Evolutionary conservation across 2,113 vertebrate species (phyloP), one percentile per base, ranked within the genome.

Genomic region (Girardinichthys multiradiatus): DNA sequence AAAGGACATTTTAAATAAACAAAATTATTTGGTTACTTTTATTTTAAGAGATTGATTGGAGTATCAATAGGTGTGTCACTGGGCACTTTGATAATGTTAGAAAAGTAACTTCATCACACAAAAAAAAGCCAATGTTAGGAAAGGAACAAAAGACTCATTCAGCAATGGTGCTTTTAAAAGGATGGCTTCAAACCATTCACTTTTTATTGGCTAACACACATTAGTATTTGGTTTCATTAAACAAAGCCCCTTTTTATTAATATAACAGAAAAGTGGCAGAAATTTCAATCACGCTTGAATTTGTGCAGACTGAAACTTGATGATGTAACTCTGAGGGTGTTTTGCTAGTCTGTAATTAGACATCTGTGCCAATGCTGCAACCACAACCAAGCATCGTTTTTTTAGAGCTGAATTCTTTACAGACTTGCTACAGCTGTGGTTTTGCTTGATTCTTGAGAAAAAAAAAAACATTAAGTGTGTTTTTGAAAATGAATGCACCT

Each of bases 101-200:
- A 42, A 31, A 68, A 9, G 58, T 12, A 63, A 45, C 27, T 57
- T 57, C 31, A 68, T 67, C 64, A 37, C 64, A 37, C 57, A 58
- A 15, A 65, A 37, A 14, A 65, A 65, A 65, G 8, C 26, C 28
- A 42, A 45, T n/a, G 15, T 45, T 17, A 15, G 27, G 6, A 39
- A 28, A 17, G 17, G 0, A 72, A 68, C 17, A 29, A 26, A 48
- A 57, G 7, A 15, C 37, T 24, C 17, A 24, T 45, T 64, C 60
- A 58, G 48, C 33, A 54, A 79, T 63, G 29, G 13, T 45, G 21
- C 15, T 33, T 19, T 57, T 11, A 21, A 68, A 62, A 51, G 48
- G 5, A 24, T 6, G 29, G 4, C 58, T 35, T 54, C 11, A 48
- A 24, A 62, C 68, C 67, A 59, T 65, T 31, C 39, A 61, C 57